Base-by-base conservation (phyloP, 2,113 vertebrate genomes). In the Nyctereutes procyonoides region DNA sequence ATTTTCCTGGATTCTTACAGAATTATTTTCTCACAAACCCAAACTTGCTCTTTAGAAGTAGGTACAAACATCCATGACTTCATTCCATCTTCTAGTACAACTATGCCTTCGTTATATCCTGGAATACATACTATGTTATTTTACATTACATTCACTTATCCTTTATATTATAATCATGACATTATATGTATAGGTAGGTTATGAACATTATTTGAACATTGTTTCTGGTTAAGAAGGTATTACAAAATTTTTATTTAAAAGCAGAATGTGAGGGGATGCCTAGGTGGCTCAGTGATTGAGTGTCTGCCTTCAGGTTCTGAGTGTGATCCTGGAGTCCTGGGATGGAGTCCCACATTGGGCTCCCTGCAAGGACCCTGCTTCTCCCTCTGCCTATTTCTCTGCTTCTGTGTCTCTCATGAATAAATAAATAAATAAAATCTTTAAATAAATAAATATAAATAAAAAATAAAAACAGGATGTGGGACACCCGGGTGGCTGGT, bases 231-330 rank as follows among this genome's bases (percentile, higher is more conserved):
- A 60, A 76, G 20, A 67, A 86, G 85, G 2, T 88, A 48, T 60
- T 77, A 73, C 3, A 93, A 95, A 88, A 88, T 84, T 5, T 28
- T 71, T 56, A n/a, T 74, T 90, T 88, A 95, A 91, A 96, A 32
- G 17, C 5, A 5, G 38, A 13, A 80, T 3, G 19, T 16, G 26
- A 35, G 58, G 13, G 3, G 16, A 17, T 17, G 56, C 56, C 56
- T 56, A 6, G 56, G 56, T 56, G 56, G 56, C 56, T 56, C 56
- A 56, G 56, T 56, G 43, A 43, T 43, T 43, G 43, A 43, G 43
- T 43, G 43, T 43, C 43, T 43, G 43, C 43, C 43, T 43, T 43
- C 43, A 43, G 43, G 43, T 43, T 43, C 43, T 43, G 43, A 43
- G 43, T 7, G 6, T 43, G 43, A 43, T 43, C 43, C 43, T 43